Base-by-base conservation (phyloP, 2,113 vertebrate genomes). In the Calyptomena viridis region DNA sequence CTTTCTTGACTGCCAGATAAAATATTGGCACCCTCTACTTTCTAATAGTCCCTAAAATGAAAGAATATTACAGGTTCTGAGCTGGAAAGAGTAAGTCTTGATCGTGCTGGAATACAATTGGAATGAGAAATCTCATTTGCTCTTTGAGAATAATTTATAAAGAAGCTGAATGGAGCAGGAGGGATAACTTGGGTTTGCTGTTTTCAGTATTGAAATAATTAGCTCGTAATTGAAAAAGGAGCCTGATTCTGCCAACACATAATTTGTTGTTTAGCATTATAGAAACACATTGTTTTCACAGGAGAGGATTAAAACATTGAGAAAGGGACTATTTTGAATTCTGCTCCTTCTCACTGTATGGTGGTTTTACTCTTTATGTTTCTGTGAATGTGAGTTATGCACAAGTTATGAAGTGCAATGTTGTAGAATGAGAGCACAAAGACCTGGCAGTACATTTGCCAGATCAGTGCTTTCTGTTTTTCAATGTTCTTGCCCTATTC, bases 1-100 rank as follows among this genome's bases (percentile, higher is more conserved):
- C 58, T 90, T 90, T 39, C 80, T 71, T 75, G 69, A 72, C 60
- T 91, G 73, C 83, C 83, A 93, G 83, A 25, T 89, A 60, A 94
- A 94, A 89, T 92, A 89, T 25, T 92, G 92, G 35, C 85, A 63
- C 81, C 56, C 55, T 71, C 75, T 96, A 86, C 60, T 92, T 94
- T 81, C 85, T 96, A 79, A 49, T 81, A 59, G 49, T 72, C 0
- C 21, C 35, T 88, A 18, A 86, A 96, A 90, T 86, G 62, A 95
- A 95, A 81, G 88, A 31, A 69, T 12, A 14, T 60, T 87, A 30
- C 71, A 84, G 60, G 56, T 89, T 95, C 44, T 84, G 52, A 87
- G 91, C 77, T 92, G 69, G 69, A 81, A 92, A 53, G 40, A 87
- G 16, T 80, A 28, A 64, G 58, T 90, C 81, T 86, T 86, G 79